phyloP scores from a whole-genome alignment of 37 sponge, comb jelly and placozoan species.

The Halichondria panicea region DNA sequence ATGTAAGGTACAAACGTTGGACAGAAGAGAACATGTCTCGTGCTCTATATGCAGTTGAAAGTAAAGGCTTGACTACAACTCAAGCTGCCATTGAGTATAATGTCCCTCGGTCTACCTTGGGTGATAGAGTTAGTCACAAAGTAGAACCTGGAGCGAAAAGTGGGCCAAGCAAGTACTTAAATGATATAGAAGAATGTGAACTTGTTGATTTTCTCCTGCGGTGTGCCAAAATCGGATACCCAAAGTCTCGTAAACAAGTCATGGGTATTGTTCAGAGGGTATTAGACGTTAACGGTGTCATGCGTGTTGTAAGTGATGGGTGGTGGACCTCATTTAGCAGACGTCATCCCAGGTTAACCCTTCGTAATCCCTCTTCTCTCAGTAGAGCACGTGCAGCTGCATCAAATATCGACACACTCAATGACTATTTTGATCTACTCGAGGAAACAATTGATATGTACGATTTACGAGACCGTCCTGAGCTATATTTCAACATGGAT shows the following conservation, averaged over 20 bases:
- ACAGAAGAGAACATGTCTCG: not conserved
- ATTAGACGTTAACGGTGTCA: constrained; percentile 22
- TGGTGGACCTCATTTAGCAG: constrained; percentile 38
- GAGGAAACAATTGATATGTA: constrained; percentile 13
- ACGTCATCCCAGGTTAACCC: constrained; percentile 7
- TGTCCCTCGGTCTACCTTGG: not conserved
- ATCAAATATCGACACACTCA: not conserved
- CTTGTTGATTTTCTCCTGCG: no score
- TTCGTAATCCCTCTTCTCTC: not conserved
- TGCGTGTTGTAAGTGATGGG: constrained; percentile 11
- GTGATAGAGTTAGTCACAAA: not conserved
- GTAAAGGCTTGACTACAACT: not conserved
- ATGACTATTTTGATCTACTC: constrained; percentile 18
- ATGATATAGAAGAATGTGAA: not conserved
- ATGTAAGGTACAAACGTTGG: no score
- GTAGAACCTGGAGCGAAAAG: no score
- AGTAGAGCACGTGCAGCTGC: constrained; percentile 6
- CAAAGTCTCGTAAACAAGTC: no score
- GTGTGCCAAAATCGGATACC: no score
- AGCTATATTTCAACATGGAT: constrained; percentile 27
- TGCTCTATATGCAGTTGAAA: not conserved
- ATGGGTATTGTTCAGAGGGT: constrained; percentile 11
- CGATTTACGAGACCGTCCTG: constrained; percentile 26
- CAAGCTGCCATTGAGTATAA: no score
- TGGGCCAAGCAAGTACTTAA: not conserved